Evolutionary conservation across 2,797 vertebrate genomes (phyloP), one percentile per base, ranked within the genome.

Genomic region (Chaunax sp.): DNA sequence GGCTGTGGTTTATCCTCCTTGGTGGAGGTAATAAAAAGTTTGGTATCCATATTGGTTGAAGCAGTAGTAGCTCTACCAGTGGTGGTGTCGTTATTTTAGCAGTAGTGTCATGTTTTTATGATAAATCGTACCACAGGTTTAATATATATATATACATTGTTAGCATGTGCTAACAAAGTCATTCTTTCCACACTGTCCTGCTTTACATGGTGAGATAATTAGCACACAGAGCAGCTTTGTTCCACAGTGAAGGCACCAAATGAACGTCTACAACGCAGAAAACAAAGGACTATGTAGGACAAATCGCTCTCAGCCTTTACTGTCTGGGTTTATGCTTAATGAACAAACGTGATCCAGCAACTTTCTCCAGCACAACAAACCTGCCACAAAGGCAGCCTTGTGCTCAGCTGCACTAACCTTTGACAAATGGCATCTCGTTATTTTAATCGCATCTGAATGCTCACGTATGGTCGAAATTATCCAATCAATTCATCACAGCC

Each of bases 381-480:
- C 1, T 4, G 0, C 12, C 23, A 92, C 87, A 90, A 89, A 89
- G 85, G 52, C 51, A 0, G 52, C 78, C 26, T 78, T 92, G 84
- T 91, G 56, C 47, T 77, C 53, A 30, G 58, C 70, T 47, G 0
- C 45, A 0, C 35, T 67, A 75, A 91, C 85, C 84, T 88, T 69
- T 78, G 82, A 84, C 86, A 84, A 83, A 90, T 60, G 67, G 69
- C 82, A 65, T 59, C 78, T 78, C 40, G 55, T 84, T 79, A 81
- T 84, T 87, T 77, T 87, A 91, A 92, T 92, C 77, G 68, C 64
- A 78, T 78, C 35, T 90, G 89, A 94, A 90, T 38, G 86, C 72
- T 89, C 78, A 80, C 88, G 84, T 91, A 91, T 93, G 93, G 83
- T 80, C n/a, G 51, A 81, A 89, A 91, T 93, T 90, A 93, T 87